These are phyloP conservation scores for Polypterus bichir DNA, from an alignment of 2,113 vertebrate genomes.

Conservation along the genomic window DNA sequence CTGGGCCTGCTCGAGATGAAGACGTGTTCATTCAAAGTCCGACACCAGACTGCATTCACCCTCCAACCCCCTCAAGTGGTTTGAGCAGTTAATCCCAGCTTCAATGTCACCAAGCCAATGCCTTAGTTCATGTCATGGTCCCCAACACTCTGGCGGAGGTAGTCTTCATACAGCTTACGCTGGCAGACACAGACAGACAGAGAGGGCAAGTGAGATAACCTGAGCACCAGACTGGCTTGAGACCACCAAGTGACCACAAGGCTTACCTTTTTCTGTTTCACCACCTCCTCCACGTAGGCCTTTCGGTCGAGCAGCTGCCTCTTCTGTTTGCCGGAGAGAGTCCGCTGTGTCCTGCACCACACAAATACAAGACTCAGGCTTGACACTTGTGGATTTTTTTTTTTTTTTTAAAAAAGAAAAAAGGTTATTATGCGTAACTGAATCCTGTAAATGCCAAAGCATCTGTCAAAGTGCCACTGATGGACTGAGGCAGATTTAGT, in stretches of 20 bases:
- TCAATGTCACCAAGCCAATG: constrained; percentile 12
- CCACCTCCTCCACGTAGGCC: constrained; percentile 53
- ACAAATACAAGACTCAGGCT: background rate
- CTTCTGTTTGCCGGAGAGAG: constrained; percentile 57
- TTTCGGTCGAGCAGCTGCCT: constrained; percentile 55
- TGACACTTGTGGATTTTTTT: background rate
- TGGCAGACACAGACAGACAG: constrained; percentile 20
- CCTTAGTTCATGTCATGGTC: constrained; percentile 58
- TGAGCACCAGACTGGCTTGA: too few species aligned
- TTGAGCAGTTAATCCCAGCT: constrained; percentile 48
- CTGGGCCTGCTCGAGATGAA: constrained; percentile 1
- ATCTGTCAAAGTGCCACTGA: too few species aligned
- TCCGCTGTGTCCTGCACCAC: constrained; percentile 38
- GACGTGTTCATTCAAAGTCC: background rate
- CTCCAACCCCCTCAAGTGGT: constrained; percentile 52
- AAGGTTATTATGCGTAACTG: background rate
- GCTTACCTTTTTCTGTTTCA: constrained; percentile 58
- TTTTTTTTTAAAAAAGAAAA: background rate
- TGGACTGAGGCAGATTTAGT: too few species aligned
- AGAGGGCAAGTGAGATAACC: background rate
- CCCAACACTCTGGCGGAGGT: constrained; percentile 61
- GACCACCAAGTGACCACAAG: too few species aligned
- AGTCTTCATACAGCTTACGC: constrained; percentile 65
- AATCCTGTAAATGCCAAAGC: too few species aligned
- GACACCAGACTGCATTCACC: constrained; percentile 48